phyloP scores from a whole-genome alignment of 2,888 invertebrate genomes.

The Halictus quadricinctus region DNA sequence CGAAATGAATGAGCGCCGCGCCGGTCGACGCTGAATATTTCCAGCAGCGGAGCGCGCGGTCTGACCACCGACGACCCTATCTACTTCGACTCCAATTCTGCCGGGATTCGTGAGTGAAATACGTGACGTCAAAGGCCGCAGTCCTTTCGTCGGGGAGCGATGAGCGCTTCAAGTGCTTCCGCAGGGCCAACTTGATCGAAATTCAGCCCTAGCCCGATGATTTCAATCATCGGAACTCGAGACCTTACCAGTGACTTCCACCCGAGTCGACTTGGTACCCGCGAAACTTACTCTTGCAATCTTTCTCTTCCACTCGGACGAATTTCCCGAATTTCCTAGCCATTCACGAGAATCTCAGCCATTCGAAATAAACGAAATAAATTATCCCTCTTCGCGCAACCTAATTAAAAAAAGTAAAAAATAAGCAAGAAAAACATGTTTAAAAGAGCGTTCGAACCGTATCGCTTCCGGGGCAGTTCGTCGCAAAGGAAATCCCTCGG shows the following conservation, averaged over 20 bases:
- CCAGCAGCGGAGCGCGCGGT: not conserved
- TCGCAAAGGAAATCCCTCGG: not conserved
- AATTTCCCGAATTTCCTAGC: not conserved
- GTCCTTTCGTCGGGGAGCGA: not conserved
- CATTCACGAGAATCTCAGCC: not conserved
- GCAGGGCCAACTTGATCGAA: constrained; percentile 7
- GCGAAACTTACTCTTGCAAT: not conserved
- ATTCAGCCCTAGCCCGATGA: constrained; percentile 19
- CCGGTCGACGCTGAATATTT: constrained; percentile 12
- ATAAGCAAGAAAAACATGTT: not conserved
- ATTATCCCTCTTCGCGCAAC: too few species aligned
- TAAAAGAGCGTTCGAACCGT: not conserved
- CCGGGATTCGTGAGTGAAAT: constrained; percentile 22
- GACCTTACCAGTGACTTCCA: not conserved
- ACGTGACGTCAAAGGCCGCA: constrained; percentile 22
- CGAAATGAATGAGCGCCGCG: constrained; percentile 5
- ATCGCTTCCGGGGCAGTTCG: not conserved
- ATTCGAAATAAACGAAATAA: too few species aligned
- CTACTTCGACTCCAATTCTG: constrained; percentile 29
- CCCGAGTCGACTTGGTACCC: not conserved
- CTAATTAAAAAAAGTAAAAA: too few species aligned
- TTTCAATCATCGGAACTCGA: not conserved
- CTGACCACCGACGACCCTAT: constrained; percentile 38
- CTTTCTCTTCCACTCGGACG: not conserved
- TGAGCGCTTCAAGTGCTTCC: not conserved